Base-by-base conservation (phyloP, 2,888 invertebrate species). In the Salticus scenicus region DNA sequence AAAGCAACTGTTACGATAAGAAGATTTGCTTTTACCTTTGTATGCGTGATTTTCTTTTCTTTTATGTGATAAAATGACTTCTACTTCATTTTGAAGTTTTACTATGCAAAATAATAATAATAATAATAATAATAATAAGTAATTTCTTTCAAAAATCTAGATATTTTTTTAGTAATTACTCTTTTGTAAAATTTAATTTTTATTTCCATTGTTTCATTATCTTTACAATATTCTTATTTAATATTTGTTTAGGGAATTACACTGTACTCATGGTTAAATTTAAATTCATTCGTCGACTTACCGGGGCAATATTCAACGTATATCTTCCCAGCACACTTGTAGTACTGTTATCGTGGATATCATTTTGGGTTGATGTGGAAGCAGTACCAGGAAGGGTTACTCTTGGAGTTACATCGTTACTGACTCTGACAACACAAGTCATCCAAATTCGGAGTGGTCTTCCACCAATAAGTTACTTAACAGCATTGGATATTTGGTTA, bases 401-500 rank as follows among this genome's bases (percentile, higher is more conserved):
- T 0, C 64, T 84, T 8, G 84, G 84, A 14, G 77, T 78, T 10
- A 84, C 84, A 0, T 78, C 84, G 7, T 27, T 84, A 7, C 63
- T 84, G 17, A 84, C 84, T 5, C 42, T 84, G 10, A 67, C 73
- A 8, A 84, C 84, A 2, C 84, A 84, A 63, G 69, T 72, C 20
- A 14, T 73, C 0, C 84, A 84, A 57, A 73, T 78, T 2, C 37
- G 63, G 0, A 30, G 37, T 20, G 24, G 28, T 17, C 63, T 78
- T 1, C 84, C 84, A 1, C 17, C 78, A 20, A 72, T 84, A 20
- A 73, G 33, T 31, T 84, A 84, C 70, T 67, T 84, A 73, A 84
- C 77, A 5, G 84, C 78, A 5, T 33, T 87, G 47, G 87, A 87
- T 28, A 27, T 87, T 10, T 87, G 87, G 87, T 66, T 87, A n/a